Evolutionary conservation across 2,888 invertebrate genomes (phyloP).

Genomic region (Agrilus cyanescens): DNA sequence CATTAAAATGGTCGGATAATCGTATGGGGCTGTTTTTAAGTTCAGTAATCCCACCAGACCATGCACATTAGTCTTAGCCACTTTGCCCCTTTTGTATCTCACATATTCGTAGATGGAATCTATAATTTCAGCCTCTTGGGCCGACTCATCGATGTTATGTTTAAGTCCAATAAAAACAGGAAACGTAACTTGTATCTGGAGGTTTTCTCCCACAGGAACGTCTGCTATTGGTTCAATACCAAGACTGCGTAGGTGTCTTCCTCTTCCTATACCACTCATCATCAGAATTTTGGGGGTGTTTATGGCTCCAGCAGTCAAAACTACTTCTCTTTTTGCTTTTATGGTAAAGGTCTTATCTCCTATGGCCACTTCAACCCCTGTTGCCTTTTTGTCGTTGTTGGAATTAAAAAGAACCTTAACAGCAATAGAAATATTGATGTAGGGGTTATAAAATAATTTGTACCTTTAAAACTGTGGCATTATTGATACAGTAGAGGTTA

Average conservation of each 20-base stretch:
- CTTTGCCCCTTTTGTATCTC: slow-evolving; percentile 37
- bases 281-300: slow-evolving; percentile 50
- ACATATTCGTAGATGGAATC: slow-evolving; percentile 37
- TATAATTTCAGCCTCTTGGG: slow-evolving; percentile 5
- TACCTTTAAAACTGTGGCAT: slow-evolving; percentile 35
- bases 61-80: slow-evolving; percentile 31
- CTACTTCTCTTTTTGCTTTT: slow-evolving; percentile 41
- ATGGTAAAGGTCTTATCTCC: slow-evolving; percentile 20
- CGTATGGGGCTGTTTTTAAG: slow-evolving; percentile 31
- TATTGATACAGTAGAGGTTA: slow-evolving; percentile 47
- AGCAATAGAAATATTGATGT: no score
- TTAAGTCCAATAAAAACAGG: slow-evolving; percentile 17
- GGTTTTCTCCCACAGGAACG: slow-evolving; percentile 28
- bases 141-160: neutral
- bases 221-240: slow-evolving; percentile 22
- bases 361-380: slow-evolving; percentile 34
- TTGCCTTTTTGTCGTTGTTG: slow-evolving; percentile 20
- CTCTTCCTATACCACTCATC: slow-evolving; percentile 45
- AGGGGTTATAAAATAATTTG: neutral
- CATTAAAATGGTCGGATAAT: slow-evolving; percentile 19
- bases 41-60: slow-evolving; percentile 41
- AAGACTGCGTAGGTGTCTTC: slow-evolving; percentile 27
- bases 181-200: slow-evolving; percentile 31
- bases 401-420: neutral
- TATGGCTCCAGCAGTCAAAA: slow-evolving; percentile 50